These are phyloP conservation scores for Unio pictorum DNA, from an alignment of 2,888 invertebrate genomes.

Conservation along the genomic window DNA sequence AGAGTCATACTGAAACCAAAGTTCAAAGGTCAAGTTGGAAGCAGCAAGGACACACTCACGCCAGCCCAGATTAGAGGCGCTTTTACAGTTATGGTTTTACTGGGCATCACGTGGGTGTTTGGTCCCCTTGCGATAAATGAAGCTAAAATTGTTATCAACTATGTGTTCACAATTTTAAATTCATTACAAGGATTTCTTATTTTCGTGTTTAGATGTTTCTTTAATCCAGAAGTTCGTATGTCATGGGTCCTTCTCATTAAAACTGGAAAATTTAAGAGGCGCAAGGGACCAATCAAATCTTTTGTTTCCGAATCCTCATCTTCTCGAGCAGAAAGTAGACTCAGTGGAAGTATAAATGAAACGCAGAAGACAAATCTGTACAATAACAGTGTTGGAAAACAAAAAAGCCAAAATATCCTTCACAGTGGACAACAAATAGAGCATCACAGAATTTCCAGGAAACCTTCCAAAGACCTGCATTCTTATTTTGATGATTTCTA, in stretches of 20 bases:
- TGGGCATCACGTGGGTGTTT: slow-evolving; percentile 67
- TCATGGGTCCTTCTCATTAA: slow-evolving; percentile 62
- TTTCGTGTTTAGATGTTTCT: slow-evolving; percentile 62
- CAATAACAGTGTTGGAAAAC: slow-evolving; percentile 27
- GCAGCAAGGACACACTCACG: slow-evolving; percentile 35
- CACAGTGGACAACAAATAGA: not conserved
- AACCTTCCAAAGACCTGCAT: slow-evolving; percentile 28
- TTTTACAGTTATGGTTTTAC: slow-evolving; percentile 63
- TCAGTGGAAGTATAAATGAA: slow-evolving; percentile 36
- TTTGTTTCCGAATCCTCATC: slow-evolving; percentile 46
- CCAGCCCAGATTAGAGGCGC: slow-evolving; percentile 63
- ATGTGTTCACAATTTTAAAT: slow-evolving; percentile 64
- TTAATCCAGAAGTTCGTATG: slow-evolving; percentile 61
- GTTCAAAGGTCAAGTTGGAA: slow-evolving; percentile 51
- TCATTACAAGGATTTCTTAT: slow-evolving; percentile 66
- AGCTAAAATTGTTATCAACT: slow-evolving; percentile 61
- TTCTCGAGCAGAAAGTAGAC: slow-evolving; percentile 43
- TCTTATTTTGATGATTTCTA: slow-evolving; percentile 24
- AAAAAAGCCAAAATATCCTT: slow-evolving; percentile 4
- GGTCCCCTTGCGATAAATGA: slow-evolving; percentile 64
- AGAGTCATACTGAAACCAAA: slow-evolving; percentile 60
- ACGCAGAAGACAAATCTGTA: slow-evolving; percentile 33
- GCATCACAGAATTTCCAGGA: not conserved
- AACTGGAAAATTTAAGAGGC: slow-evolving; percentile 60
- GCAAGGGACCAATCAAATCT: slow-evolving; percentile 53